Percentiles rank a stretch among this genome's conserved stretches.
Conservation (phyloP, 1,140 invertebrate genomes). For the Magallana ariakensis region DNA sequence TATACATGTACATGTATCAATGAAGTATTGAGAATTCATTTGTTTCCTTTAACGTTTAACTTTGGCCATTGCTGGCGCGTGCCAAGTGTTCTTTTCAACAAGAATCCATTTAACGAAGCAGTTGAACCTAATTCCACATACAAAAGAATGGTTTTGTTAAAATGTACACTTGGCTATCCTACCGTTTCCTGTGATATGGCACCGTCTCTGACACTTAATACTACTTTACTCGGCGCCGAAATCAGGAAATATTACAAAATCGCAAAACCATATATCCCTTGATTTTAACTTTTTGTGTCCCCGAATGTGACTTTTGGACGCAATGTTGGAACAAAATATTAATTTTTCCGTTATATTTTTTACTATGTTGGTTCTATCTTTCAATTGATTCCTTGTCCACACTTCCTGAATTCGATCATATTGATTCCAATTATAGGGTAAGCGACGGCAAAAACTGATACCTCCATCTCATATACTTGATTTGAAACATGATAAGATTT, state of each 20-base stretch:
- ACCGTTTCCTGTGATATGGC: neutral
- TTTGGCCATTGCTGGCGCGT: neutral
- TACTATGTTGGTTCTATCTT: no score
- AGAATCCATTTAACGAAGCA: neutral
- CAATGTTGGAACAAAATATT: no score
- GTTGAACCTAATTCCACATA: neutral
- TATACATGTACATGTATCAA: no score
- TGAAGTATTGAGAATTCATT: no score
- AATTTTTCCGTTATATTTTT: no score
- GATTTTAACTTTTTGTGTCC: neutral
- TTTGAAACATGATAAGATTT: no score
- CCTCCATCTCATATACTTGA: no score
- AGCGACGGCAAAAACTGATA: no score
- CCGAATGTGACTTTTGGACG: neutral
- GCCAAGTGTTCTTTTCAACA: neutral
- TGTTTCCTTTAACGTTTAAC: no score
- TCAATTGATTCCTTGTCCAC: no score
- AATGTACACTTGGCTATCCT: neutral
- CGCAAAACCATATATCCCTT: neutral
- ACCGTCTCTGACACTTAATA: neutral
- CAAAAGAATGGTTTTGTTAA: slow-evolving; percentile 4
- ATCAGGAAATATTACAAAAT: neutral
- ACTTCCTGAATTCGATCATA: no score
- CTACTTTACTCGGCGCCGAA: neutral
- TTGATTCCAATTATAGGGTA: no score